Evolutionary conservation across 2,888 invertebrate species (phyloP).

Genomic region (Lasioglossum lativentre): DNA sequence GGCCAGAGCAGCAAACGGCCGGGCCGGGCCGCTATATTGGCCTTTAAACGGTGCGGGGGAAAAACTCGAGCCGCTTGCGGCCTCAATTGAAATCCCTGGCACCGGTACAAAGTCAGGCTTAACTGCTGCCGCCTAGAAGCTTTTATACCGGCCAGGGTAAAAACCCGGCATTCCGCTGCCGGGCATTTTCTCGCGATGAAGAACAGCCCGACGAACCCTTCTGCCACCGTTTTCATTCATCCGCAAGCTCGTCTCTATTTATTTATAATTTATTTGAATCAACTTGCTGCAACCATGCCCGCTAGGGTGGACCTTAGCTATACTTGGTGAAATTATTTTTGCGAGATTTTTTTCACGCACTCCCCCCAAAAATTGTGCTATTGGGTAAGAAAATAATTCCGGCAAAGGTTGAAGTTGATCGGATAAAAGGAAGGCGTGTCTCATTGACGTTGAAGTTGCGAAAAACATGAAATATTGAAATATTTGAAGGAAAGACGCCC

Average conservation of each 20-base stretch:
- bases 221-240: background rate
- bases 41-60: conserved; percentile 69
- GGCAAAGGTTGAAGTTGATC: too few species aligned
- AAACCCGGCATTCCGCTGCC: conserved; percentile 32
- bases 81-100: conserved; percentile 81
- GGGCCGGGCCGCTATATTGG: conserved; percentile 59
- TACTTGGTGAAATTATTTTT: too few species aligned
- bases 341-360: too few species aligned
- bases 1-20: conserved; percentile 16
- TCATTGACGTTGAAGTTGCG: too few species aligned
- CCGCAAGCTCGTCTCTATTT: background rate
- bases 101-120: conserved; percentile 77
- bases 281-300: background rate
- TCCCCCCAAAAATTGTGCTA: too few species aligned
- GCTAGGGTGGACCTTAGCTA: too few species aligned
- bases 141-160: conserved; percentile 28
- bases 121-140: conserved; percentile 55
- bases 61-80: conserved; percentile 68
- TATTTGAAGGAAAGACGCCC: too few species aligned
- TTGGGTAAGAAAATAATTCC: too few species aligned
- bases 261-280: background rate
- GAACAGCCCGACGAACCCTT: background rate
- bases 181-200: conserved; percentile 27
- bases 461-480: too few species aligned
- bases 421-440: too few species aligned